These are phyloP conservation scores for Drosophila macrospina DNA, from an alignment of 2,888 invertebrate genomes.

Conservation along the genomic window DNA sequence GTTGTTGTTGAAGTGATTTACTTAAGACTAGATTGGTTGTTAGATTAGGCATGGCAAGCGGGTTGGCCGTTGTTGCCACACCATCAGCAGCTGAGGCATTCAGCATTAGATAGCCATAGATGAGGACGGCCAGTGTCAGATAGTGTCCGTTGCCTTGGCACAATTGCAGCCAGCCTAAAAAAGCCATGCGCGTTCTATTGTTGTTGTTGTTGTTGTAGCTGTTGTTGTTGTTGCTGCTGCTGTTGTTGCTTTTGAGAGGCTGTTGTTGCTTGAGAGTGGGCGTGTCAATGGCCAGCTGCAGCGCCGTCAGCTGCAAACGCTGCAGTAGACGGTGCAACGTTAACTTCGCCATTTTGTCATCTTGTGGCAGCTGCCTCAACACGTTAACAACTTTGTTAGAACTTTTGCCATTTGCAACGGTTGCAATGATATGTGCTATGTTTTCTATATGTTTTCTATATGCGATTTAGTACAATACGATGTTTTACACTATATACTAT, in stretches of 20 bases:
- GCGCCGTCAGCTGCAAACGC: slow-evolving; percentile 68
- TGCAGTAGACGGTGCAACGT: slow-evolving; percentile 72
- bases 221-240: slow-evolving; percentile 22
- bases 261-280: slow-evolving; percentile 35
- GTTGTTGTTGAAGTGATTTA: slow-evolving; percentile 30
- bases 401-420: slow-evolving; percentile 66
- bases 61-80: slow-evolving; percentile 31
- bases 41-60: slow-evolving; percentile 37
- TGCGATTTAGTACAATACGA: slow-evolving; percentile 10
- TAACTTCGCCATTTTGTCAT: slow-evolving; percentile 78
- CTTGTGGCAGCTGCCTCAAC: slow-evolving; percentile 62
- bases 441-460: slow-evolving; percentile 9
- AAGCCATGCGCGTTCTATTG: slow-evolving; percentile 58
- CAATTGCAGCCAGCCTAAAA: slow-evolving; percentile 64
- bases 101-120: slow-evolving; percentile 82
- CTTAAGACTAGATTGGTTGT: slow-evolving; percentile 42
- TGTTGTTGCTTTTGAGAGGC: slow-evolving; percentile 29
- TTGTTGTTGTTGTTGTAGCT: slow-evolving; percentile 36
- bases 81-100: slow-evolving; percentile 69
- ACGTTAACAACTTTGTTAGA: slow-evolving; percentile 53
- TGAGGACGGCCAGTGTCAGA: slow-evolving; percentile 75
- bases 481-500: neutral
- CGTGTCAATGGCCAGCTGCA: slow-evolving; percentile 62
- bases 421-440: slow-evolving; percentile 25
- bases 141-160: slow-evolving; percentile 68